Percentiles rank a stretch among this genome's conserved stretches.
phyloP scores from a whole-genome alignment of 2,888 invertebrate genomes.

The Hyppa rectilinea region DNA sequence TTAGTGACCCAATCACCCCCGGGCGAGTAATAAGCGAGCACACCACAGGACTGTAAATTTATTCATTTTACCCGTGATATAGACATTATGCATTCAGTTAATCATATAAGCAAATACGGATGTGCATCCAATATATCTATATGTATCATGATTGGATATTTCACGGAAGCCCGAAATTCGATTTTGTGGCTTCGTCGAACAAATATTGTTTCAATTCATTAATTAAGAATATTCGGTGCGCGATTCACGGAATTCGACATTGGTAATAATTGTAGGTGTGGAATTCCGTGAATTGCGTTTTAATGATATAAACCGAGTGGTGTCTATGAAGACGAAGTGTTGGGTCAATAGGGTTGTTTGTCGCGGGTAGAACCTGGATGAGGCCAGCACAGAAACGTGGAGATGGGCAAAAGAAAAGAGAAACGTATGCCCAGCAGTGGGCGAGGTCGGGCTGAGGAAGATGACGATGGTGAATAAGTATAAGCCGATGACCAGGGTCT shows the following conservation, averaged over 20 bases:
- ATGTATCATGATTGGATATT: constrained; percentile 7
- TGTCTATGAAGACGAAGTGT: too few relatives aligned
- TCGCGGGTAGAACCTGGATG: neutral
- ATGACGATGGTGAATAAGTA: neutral
- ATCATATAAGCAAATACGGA: neutral
- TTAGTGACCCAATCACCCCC: neutral
- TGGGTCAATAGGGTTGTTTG: too few relatives aligned
- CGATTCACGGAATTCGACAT: neutral
- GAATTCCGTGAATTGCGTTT: too few relatives aligned
- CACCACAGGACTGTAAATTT: neutral
- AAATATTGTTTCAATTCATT: neutral
- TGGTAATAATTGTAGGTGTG: too few relatives aligned
- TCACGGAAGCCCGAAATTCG: neutral
- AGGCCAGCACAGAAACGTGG: neutral
- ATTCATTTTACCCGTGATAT: neutral
- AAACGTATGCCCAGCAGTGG: too few relatives aligned
- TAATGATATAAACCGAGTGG: neutral
- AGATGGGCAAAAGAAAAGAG: neutral
- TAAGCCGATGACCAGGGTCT: neutral
- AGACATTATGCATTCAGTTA: neutral
- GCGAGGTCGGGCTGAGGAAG: neutral
- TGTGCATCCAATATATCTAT: too few relatives aligned
- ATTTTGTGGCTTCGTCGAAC: neutral
- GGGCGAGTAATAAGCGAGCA: neutral
- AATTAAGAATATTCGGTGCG: neutral